Evolutionary conservation across 1,140 invertebrate species (phyloP).

Genomic region (Chlorops oryzae): DNA sequence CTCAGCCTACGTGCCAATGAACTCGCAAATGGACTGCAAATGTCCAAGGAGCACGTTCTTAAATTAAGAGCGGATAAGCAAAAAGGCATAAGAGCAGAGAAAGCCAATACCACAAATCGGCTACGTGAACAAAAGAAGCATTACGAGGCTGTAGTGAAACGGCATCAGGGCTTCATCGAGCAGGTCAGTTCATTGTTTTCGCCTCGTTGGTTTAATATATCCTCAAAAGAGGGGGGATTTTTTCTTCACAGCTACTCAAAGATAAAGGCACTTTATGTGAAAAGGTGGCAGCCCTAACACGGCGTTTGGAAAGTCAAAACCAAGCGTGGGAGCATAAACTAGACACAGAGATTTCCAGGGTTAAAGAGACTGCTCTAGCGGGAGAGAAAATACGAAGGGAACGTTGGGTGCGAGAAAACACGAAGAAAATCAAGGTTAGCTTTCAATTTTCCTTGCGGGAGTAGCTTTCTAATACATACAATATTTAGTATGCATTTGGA

Average conservation of each 20-base stretch:
- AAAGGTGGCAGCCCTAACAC: constrained; percentile 57
- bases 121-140: constrained; percentile 60
- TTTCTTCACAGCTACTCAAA: constrained; percentile 50
- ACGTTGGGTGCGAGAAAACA: constrained; percentile 63
- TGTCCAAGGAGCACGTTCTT: constrained; percentile 43
- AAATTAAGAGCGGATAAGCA: constrained; percentile 40
- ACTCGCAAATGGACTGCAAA: constrained; percentile 42
- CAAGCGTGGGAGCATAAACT: constrained; percentile 57
- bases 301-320: constrained; percentile 50
- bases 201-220: background rate
- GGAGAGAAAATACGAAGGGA: constrained; percentile 61
- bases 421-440: constrained; percentile 62
- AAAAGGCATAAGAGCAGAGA: constrained; percentile 37
- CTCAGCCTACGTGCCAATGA: constrained; percentile 43
- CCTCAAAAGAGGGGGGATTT: background rate
- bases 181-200: constrained; percentile 37
- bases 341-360: constrained; percentile 57
- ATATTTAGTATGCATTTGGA: background rate
- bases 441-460: background rate
- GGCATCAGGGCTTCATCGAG: constrained; percentile 66
- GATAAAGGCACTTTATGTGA: constrained; percentile 62
- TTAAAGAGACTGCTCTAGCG: constrained; percentile 59
- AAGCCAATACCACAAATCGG: constrained; percentile 33
- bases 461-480: background rate
- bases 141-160: constrained; percentile 56